These are phyloP conservation scores for Ceyx melanurus DNA, from an alignment of 2,113 vertebrate genomes.

Conservation along the genomic window DNA sequence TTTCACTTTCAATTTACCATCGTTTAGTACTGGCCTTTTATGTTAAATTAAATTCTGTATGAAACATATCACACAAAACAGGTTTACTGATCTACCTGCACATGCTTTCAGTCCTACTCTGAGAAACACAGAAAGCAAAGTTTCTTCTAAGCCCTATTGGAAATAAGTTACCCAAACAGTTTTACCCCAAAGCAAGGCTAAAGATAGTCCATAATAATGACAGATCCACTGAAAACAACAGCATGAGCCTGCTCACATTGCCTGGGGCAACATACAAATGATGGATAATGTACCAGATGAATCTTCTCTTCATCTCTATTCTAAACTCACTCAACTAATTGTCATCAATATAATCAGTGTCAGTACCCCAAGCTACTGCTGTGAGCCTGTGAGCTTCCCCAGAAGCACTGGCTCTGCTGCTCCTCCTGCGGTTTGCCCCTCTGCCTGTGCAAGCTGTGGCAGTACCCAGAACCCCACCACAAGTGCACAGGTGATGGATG, in stretches of 20 bases:
- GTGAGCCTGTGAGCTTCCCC: neutral
- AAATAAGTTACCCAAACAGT: neutral
- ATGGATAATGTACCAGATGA: conserved; percentile 67
- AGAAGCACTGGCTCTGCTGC: neutral
- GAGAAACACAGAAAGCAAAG: neutral
- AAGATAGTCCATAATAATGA: neutral
- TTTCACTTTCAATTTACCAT: neutral
- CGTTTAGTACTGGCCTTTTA: neutral
- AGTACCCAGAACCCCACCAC: neutral
- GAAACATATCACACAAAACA: neutral
- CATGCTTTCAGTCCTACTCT: neutral
- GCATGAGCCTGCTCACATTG: conserved; percentile 38
- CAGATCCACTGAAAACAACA: conserved; percentile 28
- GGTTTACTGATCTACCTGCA: neutral
- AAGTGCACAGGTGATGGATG: neutral
- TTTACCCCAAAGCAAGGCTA: neutral
- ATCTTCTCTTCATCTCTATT: conserved; percentile 58
- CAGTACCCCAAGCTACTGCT: conserved; percentile 27
- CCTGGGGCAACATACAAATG: conserved; percentile 67
- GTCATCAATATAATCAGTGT: conserved; percentile 64
- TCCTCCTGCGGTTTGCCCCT: conserved; percentile 39
- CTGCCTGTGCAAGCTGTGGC: conserved; percentile 5
- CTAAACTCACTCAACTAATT: conserved; percentile 65
- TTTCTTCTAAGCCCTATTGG: neutral
- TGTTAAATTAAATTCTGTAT: neutral